Percentiles rank a stretch among this genome's conserved stretches.
These are phyloP conservation scores for Dascillus cervinus DNA, from an alignment of 2,888 invertebrate species.

Conservation along the genomic window DNA sequence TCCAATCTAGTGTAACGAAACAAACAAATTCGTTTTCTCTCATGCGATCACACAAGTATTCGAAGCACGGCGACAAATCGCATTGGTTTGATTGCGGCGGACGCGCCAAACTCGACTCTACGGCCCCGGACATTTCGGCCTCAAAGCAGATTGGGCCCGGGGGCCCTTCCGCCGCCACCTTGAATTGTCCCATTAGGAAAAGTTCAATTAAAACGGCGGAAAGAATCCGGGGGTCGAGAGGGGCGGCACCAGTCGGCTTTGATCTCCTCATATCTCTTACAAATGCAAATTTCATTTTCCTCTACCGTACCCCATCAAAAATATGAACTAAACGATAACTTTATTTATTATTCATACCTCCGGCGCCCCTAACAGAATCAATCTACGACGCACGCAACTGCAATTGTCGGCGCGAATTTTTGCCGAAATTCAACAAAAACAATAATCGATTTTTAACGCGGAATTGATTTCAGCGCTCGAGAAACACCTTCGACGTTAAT, in stretches of 20 bases:
- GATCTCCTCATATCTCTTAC: conserved; percentile 47
- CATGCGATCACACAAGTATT: conserved; percentile 30
- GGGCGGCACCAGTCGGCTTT: conserved; percentile 38
- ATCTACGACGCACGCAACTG: conserved; percentile 20
- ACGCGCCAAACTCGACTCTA: too few species aligned
- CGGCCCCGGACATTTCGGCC: too few species aligned
- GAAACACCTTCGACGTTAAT: too few species aligned
- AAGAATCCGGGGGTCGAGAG: conserved; percentile 17
- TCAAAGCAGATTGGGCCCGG: too few species aligned
- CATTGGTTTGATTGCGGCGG: conserved; percentile 36
- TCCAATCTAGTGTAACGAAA: conserved; percentile 27
- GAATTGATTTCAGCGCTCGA: too few species aligned
- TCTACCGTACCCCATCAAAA: conserved; percentile 47
- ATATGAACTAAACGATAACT: conserved; percentile 57
- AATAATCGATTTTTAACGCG: too few species aligned
- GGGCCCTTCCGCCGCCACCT: too few species aligned
- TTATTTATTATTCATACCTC: conserved; percentile 55
- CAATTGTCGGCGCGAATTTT: too few species aligned
- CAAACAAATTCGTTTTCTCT: conserved; percentile 36
- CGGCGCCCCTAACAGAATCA: conserved; percentile 31
- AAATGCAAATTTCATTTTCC: conserved; percentile 48
- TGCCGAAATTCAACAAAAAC: too few species aligned
- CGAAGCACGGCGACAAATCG: conserved; percentile 33
- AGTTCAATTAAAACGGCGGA: too few species aligned
- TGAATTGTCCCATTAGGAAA: too few species aligned